phyloP scores from a whole-genome alignment of 2,888 invertebrate genomes.

The Lydus trimaculatus region DNA sequence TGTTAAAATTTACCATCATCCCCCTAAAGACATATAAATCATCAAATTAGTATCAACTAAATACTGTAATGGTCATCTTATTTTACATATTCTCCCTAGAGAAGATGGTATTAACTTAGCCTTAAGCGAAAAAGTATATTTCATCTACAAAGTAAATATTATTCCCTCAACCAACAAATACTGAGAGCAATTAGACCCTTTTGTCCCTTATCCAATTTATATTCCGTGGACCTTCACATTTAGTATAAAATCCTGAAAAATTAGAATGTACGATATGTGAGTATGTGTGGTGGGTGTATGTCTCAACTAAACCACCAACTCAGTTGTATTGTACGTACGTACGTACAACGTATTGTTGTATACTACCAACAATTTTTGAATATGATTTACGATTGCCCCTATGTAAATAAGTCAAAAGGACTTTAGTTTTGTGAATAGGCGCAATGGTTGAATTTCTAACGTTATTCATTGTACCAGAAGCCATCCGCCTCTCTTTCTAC shows the following conservation, averaged over 20 bases:
- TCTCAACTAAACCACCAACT: neutral
- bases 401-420: constrained; percentile 23
- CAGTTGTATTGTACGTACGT: no score
- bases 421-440: neutral
- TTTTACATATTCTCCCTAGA: neutral
- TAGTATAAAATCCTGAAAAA: constrained; percentile 13
- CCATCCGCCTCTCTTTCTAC: constrained; percentile 8
- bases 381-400: constrained; percentile 22
- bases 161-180: neutral
- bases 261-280: constrained; percentile 14
- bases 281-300: neutral
- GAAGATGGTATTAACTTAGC: neutral
- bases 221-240: neutral
- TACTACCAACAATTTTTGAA: constrained; percentile 10
- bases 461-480: constrained; percentile 7
- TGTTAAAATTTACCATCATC: neutral
- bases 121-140: neutral
- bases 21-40: neutral
- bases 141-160: neutral
- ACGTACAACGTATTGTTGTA: no score
- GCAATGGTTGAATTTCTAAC: neutral
- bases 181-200: neutral
- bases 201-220: neutral
- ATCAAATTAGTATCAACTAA: neutral
- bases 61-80: constrained; percentile 1